Evolutionary conservation across 2,888 invertebrate species (phyloP).

Genomic region (Diaperis boleti): DNA sequence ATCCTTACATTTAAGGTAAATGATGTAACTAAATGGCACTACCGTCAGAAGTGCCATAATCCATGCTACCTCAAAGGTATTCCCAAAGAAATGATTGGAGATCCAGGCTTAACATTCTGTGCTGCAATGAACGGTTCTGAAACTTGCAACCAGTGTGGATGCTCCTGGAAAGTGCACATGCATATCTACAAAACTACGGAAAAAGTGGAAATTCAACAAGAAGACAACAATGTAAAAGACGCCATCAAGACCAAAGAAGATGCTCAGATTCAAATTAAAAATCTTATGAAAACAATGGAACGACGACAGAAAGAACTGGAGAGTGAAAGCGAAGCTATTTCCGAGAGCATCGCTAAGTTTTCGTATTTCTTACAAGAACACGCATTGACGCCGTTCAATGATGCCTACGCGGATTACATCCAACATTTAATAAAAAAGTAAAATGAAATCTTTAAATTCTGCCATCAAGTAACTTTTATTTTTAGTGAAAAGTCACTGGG

Average conservation of each 20-base stretch:
- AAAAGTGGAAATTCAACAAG: constrained; percentile 50
- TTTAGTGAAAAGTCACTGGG: not conserved
- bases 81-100: constrained; percentile 57
- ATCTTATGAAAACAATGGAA: constrained; percentile 49
- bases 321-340: constrained; percentile 51
- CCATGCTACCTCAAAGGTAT: constrained; percentile 59
- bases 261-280: constrained; percentile 45
- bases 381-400: constrained; percentile 53
- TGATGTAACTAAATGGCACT: constrained; percentile 55
- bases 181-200: constrained; percentile 60
- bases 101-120: constrained; percentile 56
- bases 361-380: constrained; percentile 52
- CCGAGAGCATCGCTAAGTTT: constrained; percentile 51
- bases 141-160: constrained; percentile 54
- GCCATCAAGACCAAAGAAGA: constrained; percentile 52
- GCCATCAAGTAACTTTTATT: not conserved
- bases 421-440: constrained; percentile 52
- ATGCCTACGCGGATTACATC: constrained; percentile 51
- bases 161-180: constrained; percentile 58
- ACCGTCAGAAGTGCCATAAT: constrained; percentile 59
- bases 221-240: constrained; percentile 51
- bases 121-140: constrained; percentile 52
- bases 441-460: not conserved
- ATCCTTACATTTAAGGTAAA: constrained; percentile 6
- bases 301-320: constrained; percentile 48